Evolutionary conservation across 2,797 vertebrate genomes (phyloP).

Genomic region (Sternarchorhynchus goeldii): DNA sequence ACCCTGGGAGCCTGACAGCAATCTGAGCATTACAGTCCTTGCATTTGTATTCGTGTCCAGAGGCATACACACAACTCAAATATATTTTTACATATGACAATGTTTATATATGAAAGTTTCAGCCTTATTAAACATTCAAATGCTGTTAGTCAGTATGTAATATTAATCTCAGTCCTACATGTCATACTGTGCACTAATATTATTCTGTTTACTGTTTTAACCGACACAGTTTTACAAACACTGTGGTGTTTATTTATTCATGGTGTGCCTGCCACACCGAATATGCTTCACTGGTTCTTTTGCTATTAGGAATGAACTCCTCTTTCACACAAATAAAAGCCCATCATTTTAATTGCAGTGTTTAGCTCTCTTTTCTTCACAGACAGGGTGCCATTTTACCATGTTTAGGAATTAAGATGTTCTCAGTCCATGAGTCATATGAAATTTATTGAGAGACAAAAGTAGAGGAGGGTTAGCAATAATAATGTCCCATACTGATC

Average conservation of each 20-base stretch:
- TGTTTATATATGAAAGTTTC: neutral
- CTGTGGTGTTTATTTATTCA: neutral
- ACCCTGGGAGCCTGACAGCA: neutral
- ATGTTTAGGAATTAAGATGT: neutral
- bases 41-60: neutral
- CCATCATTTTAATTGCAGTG: neutral
- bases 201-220: too few species aligned
- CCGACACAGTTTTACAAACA: too few species aligned
- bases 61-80: neutral
- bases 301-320: neutral
- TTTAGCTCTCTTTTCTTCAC: conserved; percentile 3
- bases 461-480: neutral
- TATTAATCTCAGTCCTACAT: neutral
- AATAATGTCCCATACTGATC: conserved; percentile 18
- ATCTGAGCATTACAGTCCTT: neutral
- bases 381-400: neutral
- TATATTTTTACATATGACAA: neutral
- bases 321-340: neutral
- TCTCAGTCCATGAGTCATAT: conserved; percentile 12
- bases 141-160: neutral
- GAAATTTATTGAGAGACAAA: neutral
- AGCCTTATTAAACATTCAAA: conserved; percentile 11
- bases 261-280: neutral
- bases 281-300: neutral
- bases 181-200: too few species aligned